A percentile compares a stretch with the other conserved stretches of the same genome.
phyloP scores from a whole-genome alignment of 2,113 vertebrate genomes.

The Spea bombifrons region DNA sequence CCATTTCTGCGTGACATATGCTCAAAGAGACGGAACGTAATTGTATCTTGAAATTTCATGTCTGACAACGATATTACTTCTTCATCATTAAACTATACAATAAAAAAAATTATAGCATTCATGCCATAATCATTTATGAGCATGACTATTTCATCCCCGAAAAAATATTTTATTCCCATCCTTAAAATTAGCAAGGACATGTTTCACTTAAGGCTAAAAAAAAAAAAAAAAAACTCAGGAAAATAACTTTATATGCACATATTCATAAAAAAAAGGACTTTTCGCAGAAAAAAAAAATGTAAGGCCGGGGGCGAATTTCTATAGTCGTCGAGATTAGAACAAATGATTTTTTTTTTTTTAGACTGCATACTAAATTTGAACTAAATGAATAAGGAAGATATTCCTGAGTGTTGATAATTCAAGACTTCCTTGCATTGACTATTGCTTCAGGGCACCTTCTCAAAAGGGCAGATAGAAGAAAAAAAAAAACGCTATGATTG shows the following conservation, averaged over 20 bases:
- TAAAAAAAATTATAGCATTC: too few species aligned
- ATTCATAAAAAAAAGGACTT: conserved; percentile 8
- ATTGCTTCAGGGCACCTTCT: background rate
- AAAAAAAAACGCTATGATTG: background rate
- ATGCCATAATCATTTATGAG: background rate
- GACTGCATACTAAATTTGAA: conserved; percentile 7
- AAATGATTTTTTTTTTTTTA: conserved; percentile 15
- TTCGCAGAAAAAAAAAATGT: background rate
- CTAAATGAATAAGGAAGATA: conserved; percentile 15
- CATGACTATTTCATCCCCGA: background rate
- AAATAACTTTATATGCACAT: conserved; percentile 11
- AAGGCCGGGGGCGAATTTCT: background rate
- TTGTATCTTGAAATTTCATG: too few species aligned
- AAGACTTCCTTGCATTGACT: conserved; percentile 4
- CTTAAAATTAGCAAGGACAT: conserved; percentile 18
- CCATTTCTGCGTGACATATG: too few species aligned
- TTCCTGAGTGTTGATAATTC: conserved; percentile 1
- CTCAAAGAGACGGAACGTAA: too few species aligned
- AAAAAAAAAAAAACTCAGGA: background rate
- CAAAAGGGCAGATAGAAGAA: background rate
- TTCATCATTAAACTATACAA: too few species aligned
- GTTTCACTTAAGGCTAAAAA: background rate
- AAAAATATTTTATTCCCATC: background rate
- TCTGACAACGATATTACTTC: too few species aligned
- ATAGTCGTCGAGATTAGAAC: conserved; percentile 1